Evolutionary conservation across 2,888 invertebrate genomes (phyloP).

Genomic region (Sturmia bella): DNA sequence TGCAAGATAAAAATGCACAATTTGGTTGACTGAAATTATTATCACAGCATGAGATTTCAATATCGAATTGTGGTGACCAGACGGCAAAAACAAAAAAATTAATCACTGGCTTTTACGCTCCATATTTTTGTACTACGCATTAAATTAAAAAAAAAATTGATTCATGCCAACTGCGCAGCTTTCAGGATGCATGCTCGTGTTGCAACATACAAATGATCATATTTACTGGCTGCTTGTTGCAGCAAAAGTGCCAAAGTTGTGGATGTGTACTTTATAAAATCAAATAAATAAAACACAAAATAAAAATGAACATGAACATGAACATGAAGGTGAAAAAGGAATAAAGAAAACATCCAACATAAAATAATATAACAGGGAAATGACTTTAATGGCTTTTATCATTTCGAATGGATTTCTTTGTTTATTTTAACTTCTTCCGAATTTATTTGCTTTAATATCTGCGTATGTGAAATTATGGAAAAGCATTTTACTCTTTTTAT

Average conservation of each 20-base stretch:
- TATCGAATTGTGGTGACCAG: constrained; percentile 60
- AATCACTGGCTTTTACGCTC: constrained; percentile 56
- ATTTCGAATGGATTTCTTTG: constrained; percentile 41
- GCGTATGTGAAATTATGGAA: constrained; percentile 39
- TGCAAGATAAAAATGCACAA: constrained; percentile 47
- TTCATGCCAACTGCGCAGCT: constrained; percentile 24
- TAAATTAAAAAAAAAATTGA: constrained; percentile 46
- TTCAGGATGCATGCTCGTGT: constrained; percentile 35
- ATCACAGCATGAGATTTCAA: constrained; percentile 60
- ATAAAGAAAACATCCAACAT: constrained; percentile 8
- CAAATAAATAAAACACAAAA: constrained; percentile 40
- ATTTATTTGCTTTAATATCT: constrained; percentile 38
- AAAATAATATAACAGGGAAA: constrained; percentile 53
- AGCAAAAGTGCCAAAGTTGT: constrained; percentile 56
- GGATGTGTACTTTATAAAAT: constrained; percentile 41
- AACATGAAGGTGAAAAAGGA: constrained; percentile 20
- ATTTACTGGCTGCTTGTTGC: constrained; percentile 38
- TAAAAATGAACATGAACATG: constrained; percentile 26
- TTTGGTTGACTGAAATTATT: constrained; percentile 56
- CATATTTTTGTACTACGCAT: constrained; percentile 53
- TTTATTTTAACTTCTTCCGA: constrained; percentile 40
- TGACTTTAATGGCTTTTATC: constrained; percentile 67
- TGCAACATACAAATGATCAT: constrained; percentile 10
- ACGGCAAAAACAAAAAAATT: constrained; percentile 50
- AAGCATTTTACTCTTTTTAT: neutral